Evolutionary conservation across 1,140 invertebrate genomes (phyloP).

Genomic region (Bombus vancouverensis): DNA sequence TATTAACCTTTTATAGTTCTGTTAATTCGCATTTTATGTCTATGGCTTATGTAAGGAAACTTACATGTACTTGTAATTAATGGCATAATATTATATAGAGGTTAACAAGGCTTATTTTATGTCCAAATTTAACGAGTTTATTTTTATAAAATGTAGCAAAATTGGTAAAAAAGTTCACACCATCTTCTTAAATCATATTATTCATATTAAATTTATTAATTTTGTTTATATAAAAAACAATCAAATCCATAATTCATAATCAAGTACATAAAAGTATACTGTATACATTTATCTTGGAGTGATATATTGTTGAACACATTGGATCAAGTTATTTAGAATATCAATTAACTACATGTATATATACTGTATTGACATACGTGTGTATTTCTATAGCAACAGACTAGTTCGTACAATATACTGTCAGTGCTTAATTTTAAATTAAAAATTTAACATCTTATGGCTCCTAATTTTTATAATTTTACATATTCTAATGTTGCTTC

Average conservation of each 20-base stretch:
- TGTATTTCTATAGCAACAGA: slow-evolving; percentile 33
- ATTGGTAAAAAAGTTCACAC: background rate
- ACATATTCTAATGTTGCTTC: slow-evolving; percentile 85
- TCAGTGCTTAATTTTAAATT: slow-evolving; percentile 30
- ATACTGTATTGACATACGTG: slow-evolving; percentile 36
- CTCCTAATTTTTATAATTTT: slow-evolving; percentile 59
- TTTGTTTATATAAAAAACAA: slow-evolving; percentile 12
- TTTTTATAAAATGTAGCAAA: background rate
- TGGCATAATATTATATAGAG: background rate
- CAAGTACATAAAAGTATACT: background rate
- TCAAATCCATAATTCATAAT: too few relatives aligned
- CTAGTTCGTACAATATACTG: slow-evolving; percentile 27
- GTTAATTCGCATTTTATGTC: background rate
- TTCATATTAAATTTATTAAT: background rate
- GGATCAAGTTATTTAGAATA: slow-evolving; percentile 16
- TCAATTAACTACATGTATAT: background rate
- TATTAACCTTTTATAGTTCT: background rate
- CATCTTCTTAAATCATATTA: slow-evolving; percentile 1
- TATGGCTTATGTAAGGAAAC: background rate
- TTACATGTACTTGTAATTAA: too few relatives aligned
- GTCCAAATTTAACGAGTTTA: background rate
- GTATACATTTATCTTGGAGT: background rate
- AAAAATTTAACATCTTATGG: slow-evolving; percentile 9
- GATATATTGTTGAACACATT: slow-evolving; percentile 13
- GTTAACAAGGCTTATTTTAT: background rate